A percentile compares a stretch with the other conserved stretches of the same genome.
Conservation (phyloP, 2,888 invertebrate genomes). For the Parapristionchus giblindavisi region DNA sequence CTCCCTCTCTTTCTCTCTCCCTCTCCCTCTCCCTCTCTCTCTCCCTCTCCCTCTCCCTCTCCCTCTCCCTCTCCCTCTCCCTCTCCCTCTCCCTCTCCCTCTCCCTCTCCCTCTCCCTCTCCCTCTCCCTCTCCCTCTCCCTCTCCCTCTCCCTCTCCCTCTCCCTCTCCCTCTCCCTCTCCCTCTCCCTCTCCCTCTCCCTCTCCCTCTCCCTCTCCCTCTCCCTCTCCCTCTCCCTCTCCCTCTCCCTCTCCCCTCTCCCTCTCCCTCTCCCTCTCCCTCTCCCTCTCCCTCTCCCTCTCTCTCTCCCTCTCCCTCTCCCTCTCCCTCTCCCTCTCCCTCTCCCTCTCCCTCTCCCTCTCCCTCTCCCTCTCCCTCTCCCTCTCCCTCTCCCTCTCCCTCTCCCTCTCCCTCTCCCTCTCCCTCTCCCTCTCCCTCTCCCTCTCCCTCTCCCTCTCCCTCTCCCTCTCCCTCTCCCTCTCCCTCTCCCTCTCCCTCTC, state of each 20-base stretch:
- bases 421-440: too few species aligned
- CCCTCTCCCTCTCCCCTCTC: background rate
- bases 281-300: background rate
- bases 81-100: background rate
- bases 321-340: too few species aligned
- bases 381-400: too few species aligned
- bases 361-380: too few species aligned
- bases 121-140: background rate
- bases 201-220: background rate
- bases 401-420: too few species aligned
- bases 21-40: conserved; percentile 4
- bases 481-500: too few species aligned
- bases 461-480: too few species aligned
- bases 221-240: background rate
- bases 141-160: too few species aligned
- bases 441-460: too few species aligned
- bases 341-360: too few species aligned
- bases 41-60: conserved; percentile 2
- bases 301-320: conserved; percentile 10
- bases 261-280: background rate
- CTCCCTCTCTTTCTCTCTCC: conserved; percentile 1
- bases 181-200: background rate
- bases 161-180: too few species aligned
- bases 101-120: background rate
- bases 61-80: conserved; percentile 2